phyloP scores from a whole-genome alignment of 1,140 invertebrate species.

The Formica selysi region DNA sequence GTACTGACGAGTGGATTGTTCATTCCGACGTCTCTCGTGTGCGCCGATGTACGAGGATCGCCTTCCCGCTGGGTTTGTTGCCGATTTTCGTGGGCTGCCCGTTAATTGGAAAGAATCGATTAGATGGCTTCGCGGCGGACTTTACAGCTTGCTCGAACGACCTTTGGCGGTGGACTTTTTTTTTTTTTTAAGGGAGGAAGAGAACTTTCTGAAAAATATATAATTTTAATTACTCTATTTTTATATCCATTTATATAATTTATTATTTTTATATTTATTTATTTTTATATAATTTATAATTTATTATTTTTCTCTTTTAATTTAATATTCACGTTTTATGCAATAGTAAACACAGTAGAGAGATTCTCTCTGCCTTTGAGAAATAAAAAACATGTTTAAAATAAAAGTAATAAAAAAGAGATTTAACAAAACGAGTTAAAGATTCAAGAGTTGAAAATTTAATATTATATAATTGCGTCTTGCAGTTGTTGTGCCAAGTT shows the following conservation, averaged over 20 bases:
- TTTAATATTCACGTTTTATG: neutral
- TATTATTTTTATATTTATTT: neutral
- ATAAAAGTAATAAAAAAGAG: neutral
- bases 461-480: neutral
- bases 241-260: neutral
- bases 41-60: conserved; percentile 49
- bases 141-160: neutral
- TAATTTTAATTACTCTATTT: neutral
- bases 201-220: conserved; percentile 4
- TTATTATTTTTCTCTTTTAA: neutral
- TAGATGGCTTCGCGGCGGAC: conserved; percentile 26
- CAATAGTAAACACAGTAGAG: no score
- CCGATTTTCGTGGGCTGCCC: conserved; percentile 42
- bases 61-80: conserved; percentile 50
- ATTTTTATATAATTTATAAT: neutral
- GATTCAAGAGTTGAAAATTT: neutral
- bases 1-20: conserved; percentile 84
- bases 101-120: conserved; percentile 71
- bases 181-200: neutral
- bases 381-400: neutral
- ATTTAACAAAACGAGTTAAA: neutral
- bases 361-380: neutral
- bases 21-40: conserved; percentile 80
- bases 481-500: neutral
- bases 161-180: neutral